Percentiles rank a stretch among this genome's conserved stretches.
Conservation (phyloP, 2,797 vertebrate species). For the Bothrops alternatus region DNA sequence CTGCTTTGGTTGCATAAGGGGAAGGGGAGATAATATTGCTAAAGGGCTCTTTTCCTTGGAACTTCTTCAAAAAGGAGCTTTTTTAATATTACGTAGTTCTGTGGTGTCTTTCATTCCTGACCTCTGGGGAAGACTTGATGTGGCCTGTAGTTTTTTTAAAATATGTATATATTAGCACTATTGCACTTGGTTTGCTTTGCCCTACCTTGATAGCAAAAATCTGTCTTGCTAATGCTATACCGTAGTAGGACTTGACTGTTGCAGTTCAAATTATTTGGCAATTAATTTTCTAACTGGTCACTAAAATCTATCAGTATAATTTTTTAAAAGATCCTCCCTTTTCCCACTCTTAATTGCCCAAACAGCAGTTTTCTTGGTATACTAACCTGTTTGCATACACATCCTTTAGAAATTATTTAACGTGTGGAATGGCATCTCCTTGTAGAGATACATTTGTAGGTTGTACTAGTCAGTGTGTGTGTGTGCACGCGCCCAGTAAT, state of each 20-base stretch:
- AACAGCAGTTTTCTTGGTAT: slow-evolving; percentile 27
- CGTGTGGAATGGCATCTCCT: not conserved
- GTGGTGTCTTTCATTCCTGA: slow-evolving; percentile 17
- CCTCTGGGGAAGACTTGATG: slow-evolving; percentile 46
- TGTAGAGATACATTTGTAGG: slow-evolving; percentile 39
- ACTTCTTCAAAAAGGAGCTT: slow-evolving; percentile 35
- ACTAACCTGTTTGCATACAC: slow-evolving; percentile 33
- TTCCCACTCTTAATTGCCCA: not conserved
- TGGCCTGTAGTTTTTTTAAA: slow-evolving; percentile 43
- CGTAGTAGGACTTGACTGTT: slow-evolving; percentile 65
- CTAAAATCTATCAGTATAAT: slow-evolving; percentile 45
- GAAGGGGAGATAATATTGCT: not conserved
- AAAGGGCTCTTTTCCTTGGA: not conserved
- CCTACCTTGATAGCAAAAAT: slow-evolving; percentile 49
- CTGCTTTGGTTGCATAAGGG: not conserved
- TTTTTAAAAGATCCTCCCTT: slow-evolving; percentile 18
- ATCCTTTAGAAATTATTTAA: slow-evolving; percentile 15
- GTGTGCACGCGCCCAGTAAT: not conserved
- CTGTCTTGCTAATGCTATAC: slow-evolving; percentile 49
- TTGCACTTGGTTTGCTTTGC: slow-evolving; percentile 58
- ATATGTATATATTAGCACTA: not conserved
- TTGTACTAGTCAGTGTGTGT: not conserved
- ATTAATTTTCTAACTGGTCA: slow-evolving; percentile 59
- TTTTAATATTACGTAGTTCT: slow-evolving; percentile 24
- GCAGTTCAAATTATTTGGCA: slow-evolving; percentile 60